Conservation (phyloP, 2,888 invertebrate genomes). For the Leucophenga montana region DNA sequence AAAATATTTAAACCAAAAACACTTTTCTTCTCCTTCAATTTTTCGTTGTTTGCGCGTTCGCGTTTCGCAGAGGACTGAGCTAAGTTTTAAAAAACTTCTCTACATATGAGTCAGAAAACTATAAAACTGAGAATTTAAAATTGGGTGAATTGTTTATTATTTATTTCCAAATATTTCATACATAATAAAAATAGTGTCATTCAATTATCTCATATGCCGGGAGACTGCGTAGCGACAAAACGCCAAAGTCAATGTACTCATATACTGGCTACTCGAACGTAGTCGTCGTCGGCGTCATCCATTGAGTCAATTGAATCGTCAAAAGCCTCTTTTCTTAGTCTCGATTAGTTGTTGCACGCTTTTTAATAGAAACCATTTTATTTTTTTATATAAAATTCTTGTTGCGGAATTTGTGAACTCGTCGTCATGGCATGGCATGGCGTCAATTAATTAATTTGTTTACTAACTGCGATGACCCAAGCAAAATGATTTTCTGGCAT, state of each 20-base stretch:
- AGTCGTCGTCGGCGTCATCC: constrained; percentile 37
- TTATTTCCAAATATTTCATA: constrained; percentile 37
- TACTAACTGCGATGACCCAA: constrained; percentile 13
- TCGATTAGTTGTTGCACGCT: constrained; percentile 40
- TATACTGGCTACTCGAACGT: background rate
- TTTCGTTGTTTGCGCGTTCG: constrained; percentile 3
- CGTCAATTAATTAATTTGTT: constrained; percentile 44
- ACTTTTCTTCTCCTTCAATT: background rate
- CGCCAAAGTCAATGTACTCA: constrained; percentile 22
- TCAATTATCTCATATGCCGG: constrained; percentile 47
- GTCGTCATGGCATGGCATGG: background rate
- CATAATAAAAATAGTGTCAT: constrained; percentile 28
- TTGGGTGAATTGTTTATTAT: constrained; percentile 38
- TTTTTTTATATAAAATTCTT: background rate
- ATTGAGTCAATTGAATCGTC: constrained; percentile 50
- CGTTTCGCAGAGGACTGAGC: background rate
- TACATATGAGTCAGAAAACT: constrained; percentile 18
- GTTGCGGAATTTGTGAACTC: constrained; percentile 18
- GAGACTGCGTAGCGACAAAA: constrained; percentile 37
- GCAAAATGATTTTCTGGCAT: too few relatives aligned
- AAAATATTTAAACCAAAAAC: background rate
- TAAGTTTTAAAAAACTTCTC: background rate
- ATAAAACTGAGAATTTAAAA: constrained; percentile 34
- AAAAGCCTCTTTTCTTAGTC: constrained; percentile 22
- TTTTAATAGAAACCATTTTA: constrained; percentile 38